Evolutionary conservation across 1,140 invertebrate genomes (phyloP), one percentile per base, ranked within the genome.

Genomic region (Neuroterus valhalla): DNA sequence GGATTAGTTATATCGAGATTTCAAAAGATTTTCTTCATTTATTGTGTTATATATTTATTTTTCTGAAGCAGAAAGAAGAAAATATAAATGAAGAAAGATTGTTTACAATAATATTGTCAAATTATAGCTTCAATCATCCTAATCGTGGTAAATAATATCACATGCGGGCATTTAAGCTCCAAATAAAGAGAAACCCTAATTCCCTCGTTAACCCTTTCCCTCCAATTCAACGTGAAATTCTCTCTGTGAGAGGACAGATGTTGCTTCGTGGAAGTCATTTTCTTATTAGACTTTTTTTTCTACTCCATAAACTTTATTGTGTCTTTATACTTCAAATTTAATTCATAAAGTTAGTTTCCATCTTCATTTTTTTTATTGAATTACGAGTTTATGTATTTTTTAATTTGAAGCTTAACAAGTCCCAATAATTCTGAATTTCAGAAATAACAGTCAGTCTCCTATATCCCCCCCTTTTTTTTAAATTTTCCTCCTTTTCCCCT

Each of bases 141-240:
- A 55, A 55, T 62, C 55, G 52, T 62, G 1, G 52, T 62, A 62
- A 62, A 62, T 38, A 38, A 38, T 62, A 62, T 62, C 12, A 11
- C 55, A 31, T 31, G 55, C 23, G 21, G 23, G 31, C 23, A n/a
- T 62, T 38, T 6, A 62, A 38, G 23, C 3, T 26, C n/a, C 12
- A 23, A 31, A 62, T 15, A 62, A 62, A 62, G 26, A 55, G 11
- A 62, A 31, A 31, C 55, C 26, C 31, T 62, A 62, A 62, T 62
- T 62, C 31, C 55, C 55, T 62, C 55, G 55, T 62, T 62, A 62
- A 62, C 23, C 2, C 15, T 26, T 15, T 62, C n/a, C 55, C 31
- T 62, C 12, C 23, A 23, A 62, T 62, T 62, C 55, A 62, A 31
- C 55, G 23, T 62, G 23, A 62, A 62, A 62, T 62, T 62, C 55